Evolutionary conservation across 1,140 invertebrate genomes (phyloP), one percentile per base, ranked within the genome.

Genomic region (Drosophila pectinifera): DNA sequence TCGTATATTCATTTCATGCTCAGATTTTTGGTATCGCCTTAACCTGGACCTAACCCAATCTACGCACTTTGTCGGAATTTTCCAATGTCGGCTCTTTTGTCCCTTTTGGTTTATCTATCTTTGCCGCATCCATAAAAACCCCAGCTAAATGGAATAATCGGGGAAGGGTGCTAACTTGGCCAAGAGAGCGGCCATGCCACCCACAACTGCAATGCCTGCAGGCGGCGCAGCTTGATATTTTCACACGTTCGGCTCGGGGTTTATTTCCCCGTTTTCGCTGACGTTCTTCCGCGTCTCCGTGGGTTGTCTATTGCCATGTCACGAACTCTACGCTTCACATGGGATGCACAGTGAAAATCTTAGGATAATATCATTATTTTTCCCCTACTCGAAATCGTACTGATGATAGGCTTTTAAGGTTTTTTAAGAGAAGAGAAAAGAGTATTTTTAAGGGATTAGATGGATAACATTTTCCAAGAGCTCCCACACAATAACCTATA

Each of bases 181-280:
- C 28, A 20, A 51, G 48, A 51, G 31, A 36, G 42, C 20, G 58
- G 7, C 16, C 31, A 61, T 51, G 14, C 64, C 63, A 63, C 57
- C 65, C 48, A 68, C 81, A 85, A 72, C 14, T 85, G 82, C 82
- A 85, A 67, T 51, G 69, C 69, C 46, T 86, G 83, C 83, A 86
- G 63, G 75, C 64, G 46, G 75, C 82, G 76, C 83, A 89, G 79
- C 76, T 76, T 89, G 83, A 73, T 24, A 38, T 56, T 61, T 88
- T 88, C 83, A 73, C 83, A 88, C 83, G 80, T 49, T 72, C 39
- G 18, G 46, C 51, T 53, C 58, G 58, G 26, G 34, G 31, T 70
- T 69, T 70, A 41, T 67, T 68, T 68, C 34, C 28, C 38, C 43
- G 31, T 67, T 65, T 16, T 20, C n/a, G 34, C 63, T 70, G 67